These are phyloP conservation scores for Ciconia boyciana DNA, from an alignment of 2,113 vertebrate species.

Conservation along the genomic window DNA sequence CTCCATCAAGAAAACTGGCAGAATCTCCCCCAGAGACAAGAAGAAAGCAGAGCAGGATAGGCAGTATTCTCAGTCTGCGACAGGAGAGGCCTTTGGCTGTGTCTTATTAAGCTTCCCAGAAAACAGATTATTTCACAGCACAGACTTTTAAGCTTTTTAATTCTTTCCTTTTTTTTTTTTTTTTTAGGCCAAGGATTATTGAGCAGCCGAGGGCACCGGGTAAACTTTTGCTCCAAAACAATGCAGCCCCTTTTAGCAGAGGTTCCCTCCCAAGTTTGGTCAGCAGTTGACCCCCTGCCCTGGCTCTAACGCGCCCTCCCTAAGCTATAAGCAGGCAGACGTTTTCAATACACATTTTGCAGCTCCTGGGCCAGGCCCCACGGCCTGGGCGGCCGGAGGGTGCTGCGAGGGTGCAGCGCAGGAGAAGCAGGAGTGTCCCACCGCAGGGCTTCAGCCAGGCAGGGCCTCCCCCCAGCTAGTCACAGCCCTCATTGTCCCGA, in stretches of 20 bases:
- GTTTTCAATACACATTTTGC: accelerated
- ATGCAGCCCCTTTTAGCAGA: neutral
- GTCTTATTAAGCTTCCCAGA: neutral
- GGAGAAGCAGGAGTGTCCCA: neutral
- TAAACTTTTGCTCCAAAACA: neutral
- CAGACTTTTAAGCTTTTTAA: neutral
- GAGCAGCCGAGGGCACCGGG: neutral
- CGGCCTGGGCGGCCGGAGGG: neutral
- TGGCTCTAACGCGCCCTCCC: accelerated
- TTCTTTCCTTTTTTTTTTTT: accelerated
- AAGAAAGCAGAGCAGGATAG: neutral
- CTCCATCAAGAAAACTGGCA: neutral
- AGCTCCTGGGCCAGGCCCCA: neutral
- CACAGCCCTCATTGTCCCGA: accelerated
- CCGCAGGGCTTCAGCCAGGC: accelerated
- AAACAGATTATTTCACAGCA: neutral
- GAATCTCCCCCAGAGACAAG: neutral
- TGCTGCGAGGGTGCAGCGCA: accelerated
- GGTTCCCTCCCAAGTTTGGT: neutral
- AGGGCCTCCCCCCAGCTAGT: neutral
- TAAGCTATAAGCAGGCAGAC: neutral
- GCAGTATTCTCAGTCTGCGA: neutral
- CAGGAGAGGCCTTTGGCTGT: neutral
- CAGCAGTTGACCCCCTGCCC: neutral
- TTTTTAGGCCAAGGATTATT: neutral